Base-by-base conservation (phyloP, 2,888 invertebrate genomes). In the Perithous albicinctus region DNA sequence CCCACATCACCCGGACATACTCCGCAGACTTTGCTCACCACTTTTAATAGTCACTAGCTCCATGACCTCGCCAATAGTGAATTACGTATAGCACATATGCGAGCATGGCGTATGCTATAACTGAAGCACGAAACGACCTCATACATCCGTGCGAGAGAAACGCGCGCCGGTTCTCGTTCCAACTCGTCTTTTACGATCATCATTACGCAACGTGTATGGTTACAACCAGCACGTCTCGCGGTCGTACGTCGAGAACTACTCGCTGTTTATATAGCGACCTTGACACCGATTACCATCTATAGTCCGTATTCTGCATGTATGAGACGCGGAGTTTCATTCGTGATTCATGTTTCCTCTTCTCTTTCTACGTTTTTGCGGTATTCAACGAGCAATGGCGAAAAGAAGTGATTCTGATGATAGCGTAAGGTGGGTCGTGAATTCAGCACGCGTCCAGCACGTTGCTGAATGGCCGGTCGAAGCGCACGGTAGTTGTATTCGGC, bases 251-350 rank as follows among this genome's bases (percentile, higher is more conserved):
- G 69, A 66, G 54, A 74, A 59, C 35, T 59, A 61, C 72, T 23
- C 59, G 20, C 38, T 64, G 59, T 59, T 64, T 41, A 80, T 83
- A 81, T 70, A 77, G 10, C 88, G 91, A 91, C 92, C 92, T 92
- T 92, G 92, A 91, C 92, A 91, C 90, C 87, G 86, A 92, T 92
- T 85, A 85, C 66, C 87, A 81, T 85, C 72, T 79, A 61, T 15
- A n/a, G 23, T 26, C 10, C 3, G 56, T 73, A 72, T 67, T 63
- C 23, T n/a, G 18, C 35, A 54, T 35, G 51, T 32, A 46, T 12
- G 43, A 67, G 35, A 12, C 15, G 2, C 56, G 6, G 41, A 77
- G 59, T 80, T 77, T 51, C 20, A 29, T 67, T 15, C 80, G 80
- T 87, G 85, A 87, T 88, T 86, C 86, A 86, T 84, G 85, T 70